Evolutionary conservation across 2,888 invertebrate species (phyloP).

Genomic region (Eupithecia abbreviata): DNA sequence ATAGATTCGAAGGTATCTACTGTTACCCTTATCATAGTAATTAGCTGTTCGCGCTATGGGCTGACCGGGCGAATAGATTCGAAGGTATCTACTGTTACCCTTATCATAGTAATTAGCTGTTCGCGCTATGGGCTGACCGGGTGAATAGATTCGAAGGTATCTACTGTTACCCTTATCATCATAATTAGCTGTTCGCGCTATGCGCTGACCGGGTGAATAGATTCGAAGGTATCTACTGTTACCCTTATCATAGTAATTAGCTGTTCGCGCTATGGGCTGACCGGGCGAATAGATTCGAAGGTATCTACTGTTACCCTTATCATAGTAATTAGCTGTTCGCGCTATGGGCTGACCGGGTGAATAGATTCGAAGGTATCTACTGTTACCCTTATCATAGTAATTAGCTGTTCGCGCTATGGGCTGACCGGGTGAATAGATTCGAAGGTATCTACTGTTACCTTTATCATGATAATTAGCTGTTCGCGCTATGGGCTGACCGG

Average conservation of each 20-base stretch:
- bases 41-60: no score
- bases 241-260: no score
- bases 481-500: constrained; percentile 53
- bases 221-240: constrained; percentile 60
- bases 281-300: constrained; percentile 61
- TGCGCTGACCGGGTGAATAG: constrained; percentile 56
- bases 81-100: no score
- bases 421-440: constrained; percentile 60
- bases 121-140: constrained; percentile 53
- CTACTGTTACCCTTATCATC: no score
- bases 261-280: constrained; percentile 56
- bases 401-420: constrained; percentile 54
- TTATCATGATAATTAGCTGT: no score
- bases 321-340: no score
- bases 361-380: constrained; percentile 64
- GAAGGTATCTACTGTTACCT: constrained; percentile 59
- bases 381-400: no score
- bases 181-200: no score
- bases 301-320: no score
- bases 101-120: no score
- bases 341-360: constrained; percentile 54
- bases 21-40: no score
- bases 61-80: no score
- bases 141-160: constrained; percentile 66
- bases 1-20: constrained; percentile 64